Percentiles rank a stretch among this genome's conserved stretches.
These are phyloP conservation scores for Aplidium turbinatum DNA, from an alignment of 23 tunicate genomes.

Conservation along the genomic window DNA sequence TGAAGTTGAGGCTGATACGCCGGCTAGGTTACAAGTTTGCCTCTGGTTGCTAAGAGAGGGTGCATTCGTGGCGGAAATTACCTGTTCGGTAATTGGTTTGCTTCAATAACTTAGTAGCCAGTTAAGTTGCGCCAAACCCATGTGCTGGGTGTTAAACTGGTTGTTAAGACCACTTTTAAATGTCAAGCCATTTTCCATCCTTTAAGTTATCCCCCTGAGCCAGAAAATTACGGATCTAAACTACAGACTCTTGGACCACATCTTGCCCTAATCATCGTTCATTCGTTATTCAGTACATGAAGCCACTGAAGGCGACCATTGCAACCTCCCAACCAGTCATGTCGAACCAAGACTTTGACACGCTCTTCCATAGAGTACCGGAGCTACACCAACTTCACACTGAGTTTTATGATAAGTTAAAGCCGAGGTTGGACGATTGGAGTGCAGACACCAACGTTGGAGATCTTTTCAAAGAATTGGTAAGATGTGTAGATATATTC, in stretches of 20 bases:
- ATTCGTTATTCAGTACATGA: constrained; percentile 73
- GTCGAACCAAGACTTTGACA: constrained; percentile 90
- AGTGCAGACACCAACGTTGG: constrained; percentile 87
- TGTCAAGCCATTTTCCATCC: too few relatives aligned
- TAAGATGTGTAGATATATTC: constrained; percentile 19
- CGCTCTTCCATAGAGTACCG: constrained; percentile 73
- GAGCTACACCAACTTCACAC: constrained; percentile 84
- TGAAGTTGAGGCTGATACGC: too few relatives aligned
- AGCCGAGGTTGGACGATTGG: constrained; percentile 73
- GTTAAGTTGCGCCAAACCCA: too few relatives aligned
- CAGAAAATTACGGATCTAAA: too few relatives aligned
- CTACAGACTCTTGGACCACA: too few relatives aligned
- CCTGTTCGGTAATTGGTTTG: too few relatives aligned
- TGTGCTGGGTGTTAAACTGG: background rate
- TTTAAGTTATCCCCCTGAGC: too few relatives aligned
- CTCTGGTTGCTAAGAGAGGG: too few relatives aligned
- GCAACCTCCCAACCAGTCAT: constrained; percentile 89
- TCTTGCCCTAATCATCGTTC: too few relatives aligned
- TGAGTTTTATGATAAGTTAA: constrained; percentile 58
- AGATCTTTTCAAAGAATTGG: constrained; percentile 79
- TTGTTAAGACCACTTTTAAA: background rate
- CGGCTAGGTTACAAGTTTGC: too few relatives aligned
- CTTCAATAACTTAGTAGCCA: too few relatives aligned
- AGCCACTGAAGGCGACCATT: constrained; percentile 88
- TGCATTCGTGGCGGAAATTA: too few relatives aligned